Conservation (phyloP, 2,888 invertebrate genomes). For the Cartodere bifasciata region DNA sequence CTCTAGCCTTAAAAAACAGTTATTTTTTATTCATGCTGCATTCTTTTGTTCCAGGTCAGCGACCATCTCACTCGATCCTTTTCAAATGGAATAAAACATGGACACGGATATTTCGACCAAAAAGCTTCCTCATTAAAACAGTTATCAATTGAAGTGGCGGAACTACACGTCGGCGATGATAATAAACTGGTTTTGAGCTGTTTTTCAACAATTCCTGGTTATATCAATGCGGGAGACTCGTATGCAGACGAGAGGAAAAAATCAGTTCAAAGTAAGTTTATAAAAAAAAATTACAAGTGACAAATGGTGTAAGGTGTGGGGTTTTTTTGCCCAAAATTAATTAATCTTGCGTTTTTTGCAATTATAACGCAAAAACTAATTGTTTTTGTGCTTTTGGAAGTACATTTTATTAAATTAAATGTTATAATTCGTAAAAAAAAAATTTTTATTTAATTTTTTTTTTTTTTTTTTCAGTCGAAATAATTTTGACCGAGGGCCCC, state of each 20-base stretch:
- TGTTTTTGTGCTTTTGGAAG: no score
- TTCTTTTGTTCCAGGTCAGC: slow-evolving; percentile 27
- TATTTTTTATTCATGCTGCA: no score
- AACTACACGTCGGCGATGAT: slow-evolving; percentile 55
- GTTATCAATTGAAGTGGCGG: slow-evolving; percentile 59
- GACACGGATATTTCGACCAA: slow-evolving; percentile 37
- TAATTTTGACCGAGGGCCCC: slow-evolving; percentile 23
- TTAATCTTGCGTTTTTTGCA: no score
- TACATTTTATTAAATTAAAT: neutral
- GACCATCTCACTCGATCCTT: slow-evolving; percentile 34
- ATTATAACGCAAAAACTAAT: no score
- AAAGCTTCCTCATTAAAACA: slow-evolving; percentile 50
- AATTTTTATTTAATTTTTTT: slow-evolving; percentile 2
- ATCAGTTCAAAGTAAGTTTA: slow-evolving; percentile 55
- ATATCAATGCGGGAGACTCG: slow-evolving; percentile 54
- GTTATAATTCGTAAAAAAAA: slow-evolving; percentile 1
- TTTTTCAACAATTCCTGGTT: slow-evolving; percentile 65
- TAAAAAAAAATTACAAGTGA: slow-evolving; percentile 4
- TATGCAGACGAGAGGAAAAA: slow-evolving; percentile 63
- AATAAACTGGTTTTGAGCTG: slow-evolving; percentile 61
- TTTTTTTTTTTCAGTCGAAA: slow-evolving; percentile 20
- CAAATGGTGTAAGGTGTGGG: slow-evolving; percentile 4
- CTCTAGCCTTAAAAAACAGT: no score
- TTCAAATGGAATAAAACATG: slow-evolving; percentile 39
- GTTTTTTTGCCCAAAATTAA: neutral